phyloP scores from a whole-genome alignment of 2,888 invertebrate genomes.

The Ormyrus rosae region DNA sequence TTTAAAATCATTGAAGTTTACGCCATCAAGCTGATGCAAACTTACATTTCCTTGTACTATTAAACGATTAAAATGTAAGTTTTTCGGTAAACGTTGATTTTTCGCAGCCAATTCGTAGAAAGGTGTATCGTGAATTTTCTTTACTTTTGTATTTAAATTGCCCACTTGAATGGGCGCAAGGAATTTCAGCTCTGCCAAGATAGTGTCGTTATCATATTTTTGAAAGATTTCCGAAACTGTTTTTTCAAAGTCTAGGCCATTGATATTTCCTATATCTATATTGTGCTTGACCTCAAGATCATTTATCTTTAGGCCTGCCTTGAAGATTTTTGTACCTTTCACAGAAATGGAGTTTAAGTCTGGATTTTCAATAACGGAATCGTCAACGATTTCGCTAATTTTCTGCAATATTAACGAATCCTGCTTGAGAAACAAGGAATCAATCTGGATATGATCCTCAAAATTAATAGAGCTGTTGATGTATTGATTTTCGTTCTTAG shows the following conservation, averaged over 20 bases:
- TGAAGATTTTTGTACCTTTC: slow-evolving; percentile 63
- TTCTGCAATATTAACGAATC: slow-evolving; percentile 33
- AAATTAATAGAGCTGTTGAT: slow-evolving; percentile 60
- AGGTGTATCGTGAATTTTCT: slow-evolving; percentile 59
- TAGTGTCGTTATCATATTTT: slow-evolving; percentile 58
- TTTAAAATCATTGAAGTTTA: slow-evolving; percentile 66
- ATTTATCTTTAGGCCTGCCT: slow-evolving; percentile 55
- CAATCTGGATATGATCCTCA: slow-evolving; percentile 49
- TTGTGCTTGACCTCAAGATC: slow-evolving; percentile 60
- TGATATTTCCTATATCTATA: slow-evolving; percentile 60
- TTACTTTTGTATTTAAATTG: slow-evolving; percentile 55
- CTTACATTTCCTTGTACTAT: slow-evolving; percentile 55
- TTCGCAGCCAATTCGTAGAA: slow-evolving; percentile 56
- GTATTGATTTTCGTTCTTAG: slow-evolving; percentile 61
- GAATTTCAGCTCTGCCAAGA: slow-evolving; percentile 60
- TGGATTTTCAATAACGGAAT: slow-evolving; percentile 58
- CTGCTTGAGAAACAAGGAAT: slow-evolving; percentile 43
- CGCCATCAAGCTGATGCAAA: slow-evolving; percentile 61
- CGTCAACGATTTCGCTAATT: slow-evolving; percentile 60
- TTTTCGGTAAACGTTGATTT: slow-evolving; percentile 59
- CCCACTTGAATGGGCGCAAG: slow-evolving; percentile 57
- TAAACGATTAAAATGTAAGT: slow-evolving; percentile 62
- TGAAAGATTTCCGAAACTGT: slow-evolving; percentile 63
- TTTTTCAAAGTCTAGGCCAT: slow-evolving; percentile 61
- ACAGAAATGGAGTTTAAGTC: slow-evolving; percentile 52